Percentiles rank a stretch among this genome's conserved stretches.
phyloP scores from a whole-genome alignment of 2,888 invertebrate genomes.

The Pristionchus arcanus region DNA sequence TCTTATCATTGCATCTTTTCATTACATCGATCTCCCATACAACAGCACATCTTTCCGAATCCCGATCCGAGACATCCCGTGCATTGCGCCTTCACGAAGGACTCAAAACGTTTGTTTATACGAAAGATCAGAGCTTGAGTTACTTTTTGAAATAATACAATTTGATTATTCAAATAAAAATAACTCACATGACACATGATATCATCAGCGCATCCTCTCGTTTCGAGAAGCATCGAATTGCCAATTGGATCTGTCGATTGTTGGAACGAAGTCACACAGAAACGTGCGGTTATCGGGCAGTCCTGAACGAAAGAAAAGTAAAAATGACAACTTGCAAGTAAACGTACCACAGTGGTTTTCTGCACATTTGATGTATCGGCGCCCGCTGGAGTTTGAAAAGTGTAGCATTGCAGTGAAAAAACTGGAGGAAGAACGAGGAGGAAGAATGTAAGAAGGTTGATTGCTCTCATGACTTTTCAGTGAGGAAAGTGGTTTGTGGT shows the following conservation, averaged over 20 bases:
- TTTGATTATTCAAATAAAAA: neutral
- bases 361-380: neutral
- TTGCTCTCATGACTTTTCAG: neutral
- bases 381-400: neutral
- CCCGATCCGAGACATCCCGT: slow-evolving; percentile 21
- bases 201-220: slow-evolving; percentile 12
- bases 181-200: neutral
- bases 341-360: slow-evolving; percentile 7
- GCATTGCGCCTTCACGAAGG: slow-evolving; percentile 4
- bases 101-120: too few species aligned
- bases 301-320: neutral
- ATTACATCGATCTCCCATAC: slow-evolving; percentile 25
- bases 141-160: too few species aligned
- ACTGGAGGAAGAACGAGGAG: neutral
- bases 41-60: neutral
- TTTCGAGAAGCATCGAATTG: neutral
- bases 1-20: neutral
- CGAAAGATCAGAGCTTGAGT: too few species aligned
- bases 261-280: neutral
- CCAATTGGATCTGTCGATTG: neutral
- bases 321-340: neutral
- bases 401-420: neutral
- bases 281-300: neutral
- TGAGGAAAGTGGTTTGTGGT: too few species aligned
- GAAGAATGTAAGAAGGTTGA: neutral